Conservation (phyloP, 1,140 invertebrate species). For the Drosophila athabasca region DNA sequence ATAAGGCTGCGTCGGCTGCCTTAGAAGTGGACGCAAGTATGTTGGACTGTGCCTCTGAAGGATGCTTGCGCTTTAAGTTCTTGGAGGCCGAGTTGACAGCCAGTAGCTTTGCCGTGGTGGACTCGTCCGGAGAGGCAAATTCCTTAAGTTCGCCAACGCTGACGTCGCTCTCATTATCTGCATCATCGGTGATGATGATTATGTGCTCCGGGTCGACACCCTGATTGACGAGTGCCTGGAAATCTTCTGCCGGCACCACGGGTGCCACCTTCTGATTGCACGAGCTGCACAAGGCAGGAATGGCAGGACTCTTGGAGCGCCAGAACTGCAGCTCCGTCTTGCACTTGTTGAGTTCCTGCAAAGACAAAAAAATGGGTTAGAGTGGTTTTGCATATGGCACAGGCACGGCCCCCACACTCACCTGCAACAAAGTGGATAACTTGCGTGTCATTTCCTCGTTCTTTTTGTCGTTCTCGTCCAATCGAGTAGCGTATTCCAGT, state of each 20-base stretch:
- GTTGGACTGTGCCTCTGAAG: conserved; percentile 49
- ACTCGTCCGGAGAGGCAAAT: conserved; percentile 73
- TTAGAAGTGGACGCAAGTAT: conserved; percentile 71
- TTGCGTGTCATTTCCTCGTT: conserved; percentile 94
- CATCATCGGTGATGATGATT: conserved; percentile 77
- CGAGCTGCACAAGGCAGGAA: conserved; percentile 85
- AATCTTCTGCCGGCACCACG: conserved; percentile 85
- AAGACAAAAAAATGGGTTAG: conserved; percentile 14
- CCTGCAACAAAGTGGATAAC: conserved; percentile 93
- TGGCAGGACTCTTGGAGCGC: conserved; percentile 92
- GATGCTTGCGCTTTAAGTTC: conserved; percentile 71
- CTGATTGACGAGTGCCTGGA: conserved; percentile 86
- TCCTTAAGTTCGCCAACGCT: conserved; percentile 39
- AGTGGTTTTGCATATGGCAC: no score
- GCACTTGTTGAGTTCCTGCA: conserved; percentile 93
- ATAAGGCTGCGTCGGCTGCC: conserved; percentile 17
- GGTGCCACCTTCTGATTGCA: conserved; percentile 86
- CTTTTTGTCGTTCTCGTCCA: conserved; percentile 95
- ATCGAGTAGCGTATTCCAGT: conserved; percentile 90
- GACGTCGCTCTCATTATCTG: conserved; percentile 44
- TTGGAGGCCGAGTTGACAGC: conserved; percentile 66
- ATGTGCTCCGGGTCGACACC: conserved; percentile 86
- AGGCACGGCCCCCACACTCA: conserved; percentile 61
- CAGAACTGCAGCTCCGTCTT: conserved; percentile 95
- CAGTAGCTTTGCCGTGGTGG: conserved; percentile 74